Conservation (phyloP, 1,140 invertebrate species). For the Drosophila malerkotliana region DNA sequence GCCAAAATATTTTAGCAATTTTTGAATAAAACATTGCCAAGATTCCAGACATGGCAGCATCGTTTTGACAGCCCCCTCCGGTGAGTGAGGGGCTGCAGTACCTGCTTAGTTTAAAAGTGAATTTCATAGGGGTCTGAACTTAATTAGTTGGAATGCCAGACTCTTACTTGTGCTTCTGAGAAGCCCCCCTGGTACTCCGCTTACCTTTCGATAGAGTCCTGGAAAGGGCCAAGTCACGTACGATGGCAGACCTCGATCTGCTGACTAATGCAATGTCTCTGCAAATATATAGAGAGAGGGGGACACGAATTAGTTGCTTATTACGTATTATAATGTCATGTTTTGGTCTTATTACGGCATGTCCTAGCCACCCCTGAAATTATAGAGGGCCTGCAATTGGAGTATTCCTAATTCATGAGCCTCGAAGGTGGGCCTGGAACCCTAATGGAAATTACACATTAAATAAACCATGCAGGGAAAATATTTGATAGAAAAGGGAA, state of each 20-base stretch:
- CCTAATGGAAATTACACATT: conserved; percentile 44
- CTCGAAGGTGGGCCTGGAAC: conserved; percentile 6
- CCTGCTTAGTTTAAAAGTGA: conserved; percentile 49
- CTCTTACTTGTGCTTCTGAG: not conserved
- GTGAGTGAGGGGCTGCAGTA: not conserved
- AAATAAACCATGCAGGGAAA: conserved; percentile 35
- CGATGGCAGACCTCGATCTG: conserved; percentile 26
- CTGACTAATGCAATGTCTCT: conserved; percentile 48
- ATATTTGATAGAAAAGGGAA: not conserved
- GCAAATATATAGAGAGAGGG: conserved; percentile 24
- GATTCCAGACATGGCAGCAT: conserved; percentile 32
- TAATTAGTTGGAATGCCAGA: conserved; percentile 38
- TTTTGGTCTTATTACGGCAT: conserved; percentile 24
- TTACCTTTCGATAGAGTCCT: conserved; percentile 43
- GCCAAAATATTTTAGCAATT: conserved; percentile 79
- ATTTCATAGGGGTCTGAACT: conserved; percentile 48
- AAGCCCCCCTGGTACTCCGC: not conserved
- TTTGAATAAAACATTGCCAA: conserved; percentile 75
- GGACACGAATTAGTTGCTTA: conserved; percentile 35
- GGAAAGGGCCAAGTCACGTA: conserved; percentile 42
- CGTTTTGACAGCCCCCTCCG: too few species aligned
- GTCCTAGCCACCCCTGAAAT: conserved; percentile 26
- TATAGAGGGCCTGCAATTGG: conserved; percentile 27
- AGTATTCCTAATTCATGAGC: conserved; percentile 34
- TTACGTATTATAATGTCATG: conserved; percentile 49